Percentiles rank a stretch among this genome's conserved stretches.
These are phyloP conservation scores for Caretta caretta DNA, from an alignment of 2,113 vertebrate genomes.

Conservation along the genomic window DNA sequence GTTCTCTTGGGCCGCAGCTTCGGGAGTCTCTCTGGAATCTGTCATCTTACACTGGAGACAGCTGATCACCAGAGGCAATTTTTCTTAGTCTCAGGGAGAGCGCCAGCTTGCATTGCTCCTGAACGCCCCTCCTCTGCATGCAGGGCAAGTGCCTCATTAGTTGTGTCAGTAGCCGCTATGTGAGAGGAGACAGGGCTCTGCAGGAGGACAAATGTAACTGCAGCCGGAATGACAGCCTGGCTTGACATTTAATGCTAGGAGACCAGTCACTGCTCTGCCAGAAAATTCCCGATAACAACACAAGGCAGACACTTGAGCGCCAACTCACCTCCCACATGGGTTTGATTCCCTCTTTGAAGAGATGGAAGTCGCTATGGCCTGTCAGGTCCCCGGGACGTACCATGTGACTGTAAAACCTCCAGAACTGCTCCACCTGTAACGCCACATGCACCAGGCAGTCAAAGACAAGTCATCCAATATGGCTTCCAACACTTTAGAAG, in stretches of 20 bases:
- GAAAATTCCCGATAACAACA: not conserved
- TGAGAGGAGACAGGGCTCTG: not conserved
- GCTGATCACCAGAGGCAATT: not conserved
- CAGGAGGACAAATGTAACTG: not conserved
- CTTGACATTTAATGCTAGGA: not conserved
- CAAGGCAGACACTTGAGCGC: not conserved
- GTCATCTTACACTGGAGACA: not conserved
- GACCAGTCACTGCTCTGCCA: not conserved
- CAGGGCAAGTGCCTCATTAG: not conserved
- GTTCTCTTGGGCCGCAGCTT: not conserved
- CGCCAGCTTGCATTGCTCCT: not conserved
- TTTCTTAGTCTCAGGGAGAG: not conserved
- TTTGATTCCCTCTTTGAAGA: slow-evolving; percentile 90
- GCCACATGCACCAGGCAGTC: not conserved
- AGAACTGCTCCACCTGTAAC: slow-evolving; percentile 87
- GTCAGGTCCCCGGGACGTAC: slow-evolving; percentile 89
- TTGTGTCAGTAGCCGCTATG: not conserved
- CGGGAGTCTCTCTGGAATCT: not conserved
- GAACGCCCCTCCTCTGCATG: not conserved
- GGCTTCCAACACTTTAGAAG: not conserved
- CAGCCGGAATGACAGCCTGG: not conserved
- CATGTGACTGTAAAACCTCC: slow-evolving; percentile 90
- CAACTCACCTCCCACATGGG: slow-evolving; percentile 89
- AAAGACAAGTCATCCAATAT: not conserved
- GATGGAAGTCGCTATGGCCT: slow-evolving; percentile 89